Evolutionary conservation across 2,113 vertebrate species (phyloP).

Genomic region (Artemisiospiza belli): DNA sequence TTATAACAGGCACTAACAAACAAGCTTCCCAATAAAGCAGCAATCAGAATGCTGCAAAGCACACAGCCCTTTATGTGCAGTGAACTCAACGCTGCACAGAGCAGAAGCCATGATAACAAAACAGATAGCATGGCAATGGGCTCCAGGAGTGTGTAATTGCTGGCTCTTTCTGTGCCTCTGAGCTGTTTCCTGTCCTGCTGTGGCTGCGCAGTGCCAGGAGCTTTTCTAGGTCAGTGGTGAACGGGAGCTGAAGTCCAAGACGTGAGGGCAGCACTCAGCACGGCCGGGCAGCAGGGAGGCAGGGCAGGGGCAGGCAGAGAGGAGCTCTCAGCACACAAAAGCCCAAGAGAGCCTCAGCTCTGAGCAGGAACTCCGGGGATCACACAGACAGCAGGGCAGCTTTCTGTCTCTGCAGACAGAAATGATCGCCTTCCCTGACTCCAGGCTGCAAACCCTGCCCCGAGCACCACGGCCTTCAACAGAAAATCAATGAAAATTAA

Average conservation of each 20-base stretch:
- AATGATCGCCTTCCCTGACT: accelerated
- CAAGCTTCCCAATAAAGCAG: background rate
- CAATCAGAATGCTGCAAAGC: background rate
- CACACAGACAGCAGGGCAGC: background rate
- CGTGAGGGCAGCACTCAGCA: background rate
- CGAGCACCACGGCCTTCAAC: background rate
- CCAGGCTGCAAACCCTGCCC: background rate
- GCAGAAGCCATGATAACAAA: background rate
- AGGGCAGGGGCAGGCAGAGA: accelerated
- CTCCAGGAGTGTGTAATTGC: background rate
- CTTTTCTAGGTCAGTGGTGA: constrained; percentile 38
- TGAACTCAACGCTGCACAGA: background rate
- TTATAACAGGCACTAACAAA: background rate
- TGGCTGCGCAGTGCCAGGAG: background rate
- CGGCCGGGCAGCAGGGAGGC: background rate
- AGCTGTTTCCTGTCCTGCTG: constrained; percentile 29
- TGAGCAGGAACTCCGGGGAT: accelerated
- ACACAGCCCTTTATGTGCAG: accelerated
- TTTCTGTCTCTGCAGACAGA: background rate
- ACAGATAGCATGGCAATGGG: background rate
- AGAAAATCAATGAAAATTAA: background rate
- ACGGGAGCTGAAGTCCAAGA: background rate
- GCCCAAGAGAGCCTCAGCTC: accelerated
- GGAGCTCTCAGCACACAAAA: background rate
- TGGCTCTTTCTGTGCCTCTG: background rate